These are phyloP conservation scores for Noctua pronuba DNA, from an alignment of 2,888 invertebrate genomes.

Conservation along the genomic window DNA sequence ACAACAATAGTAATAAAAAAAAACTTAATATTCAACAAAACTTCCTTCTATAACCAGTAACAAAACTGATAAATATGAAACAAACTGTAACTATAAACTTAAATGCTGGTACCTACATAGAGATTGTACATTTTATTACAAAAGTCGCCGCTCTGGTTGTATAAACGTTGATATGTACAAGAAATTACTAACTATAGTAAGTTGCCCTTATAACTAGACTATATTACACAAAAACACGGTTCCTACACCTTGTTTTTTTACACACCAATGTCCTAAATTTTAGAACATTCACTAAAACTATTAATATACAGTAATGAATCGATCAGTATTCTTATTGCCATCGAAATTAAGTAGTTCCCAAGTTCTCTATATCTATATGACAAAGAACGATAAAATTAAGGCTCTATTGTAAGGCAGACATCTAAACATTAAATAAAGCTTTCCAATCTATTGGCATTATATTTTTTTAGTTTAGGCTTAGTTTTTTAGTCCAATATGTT, in stretches of 20 bases:
- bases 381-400: conserved; percentile 70
- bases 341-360: conserved; percentile 75
- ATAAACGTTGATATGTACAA: conserved; percentile 88
- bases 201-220: conserved; percentile 75
- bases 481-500: conserved; percentile 54
- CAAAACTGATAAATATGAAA: conserved; percentile 63
- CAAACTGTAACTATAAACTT: conserved; percentile 73
- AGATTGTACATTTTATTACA: conserved; percentile 82
- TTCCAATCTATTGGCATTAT: conserved; percentile 77
- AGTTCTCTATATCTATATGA: conserved; percentile 59
- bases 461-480: conserved; percentile 69
- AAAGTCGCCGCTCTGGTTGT: conserved; percentile 74
- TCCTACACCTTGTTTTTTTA: conserved; percentile 76
- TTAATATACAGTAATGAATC: conserved; percentile 59
- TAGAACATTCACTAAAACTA: conserved; percentile 77
- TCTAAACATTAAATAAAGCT: conserved; percentile 77
- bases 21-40: conserved; percentile 26
- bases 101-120: conserved; percentile 80
- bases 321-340: conserved; percentile 74
- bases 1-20: conserved; percentile 10
- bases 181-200: conserved; percentile 74
- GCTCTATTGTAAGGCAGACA: conserved; percentile 74
- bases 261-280: conserved; percentile 83
- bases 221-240: conserved; percentile 80
- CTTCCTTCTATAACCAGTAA: conserved; percentile 36